Base-by-base conservation (phyloP, 2,888 invertebrate genomes). In the Caenorhabditis japonica region DNA sequence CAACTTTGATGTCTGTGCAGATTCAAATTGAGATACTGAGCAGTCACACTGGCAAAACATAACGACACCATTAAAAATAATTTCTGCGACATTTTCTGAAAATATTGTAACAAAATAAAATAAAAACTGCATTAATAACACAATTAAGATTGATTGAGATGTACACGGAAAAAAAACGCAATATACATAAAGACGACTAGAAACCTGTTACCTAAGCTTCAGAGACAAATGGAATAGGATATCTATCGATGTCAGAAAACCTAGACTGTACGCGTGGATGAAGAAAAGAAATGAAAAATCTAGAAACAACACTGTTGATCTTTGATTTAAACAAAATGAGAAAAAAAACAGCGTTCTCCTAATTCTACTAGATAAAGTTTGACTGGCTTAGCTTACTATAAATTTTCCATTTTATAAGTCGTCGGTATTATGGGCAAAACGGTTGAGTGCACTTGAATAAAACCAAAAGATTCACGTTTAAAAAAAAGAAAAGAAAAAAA, bases 1-100 rank as follows among this genome's bases (percentile, higher is more conserved):
- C 80, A 80, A 27, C 80, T 72, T 44, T 80, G 80, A 46, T 80
- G 80, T 39, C 80, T 64, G 38, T 78, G 76, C 7, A 80, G 73
- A 34, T 74, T 77, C 13, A 80, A 25, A 21, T 76, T 66, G 15
- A 80, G 62, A 52, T 70, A 76, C 38, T 80, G 79, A 23, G 68
- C 17, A 4, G 68, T 55, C 5, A 30, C 46, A 7, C 59, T 23
- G 12, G 21, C 36, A 19, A 56, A 10, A 4, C 27, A 56, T 8
- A 43, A 7, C 12, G 43, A 41, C 12, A 56, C 12, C 2, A 64
- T 12, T n/a, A 64, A 8, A 19, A 64, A 21, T 15, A 38, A 44
- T 25, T 36, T 56, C 39, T 53, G 47, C 49, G 39, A 34, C 64
- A 64, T 64, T n/a, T n/a, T n/a, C n/a, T n/a, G n/a, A n/a, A n/a